A percentile compares a stretch with the other conserved stretches of the same genome.
phyloP scores from a whole-genome alignment of 2,888 invertebrate species.

The Watsonalla binaria region DNA sequence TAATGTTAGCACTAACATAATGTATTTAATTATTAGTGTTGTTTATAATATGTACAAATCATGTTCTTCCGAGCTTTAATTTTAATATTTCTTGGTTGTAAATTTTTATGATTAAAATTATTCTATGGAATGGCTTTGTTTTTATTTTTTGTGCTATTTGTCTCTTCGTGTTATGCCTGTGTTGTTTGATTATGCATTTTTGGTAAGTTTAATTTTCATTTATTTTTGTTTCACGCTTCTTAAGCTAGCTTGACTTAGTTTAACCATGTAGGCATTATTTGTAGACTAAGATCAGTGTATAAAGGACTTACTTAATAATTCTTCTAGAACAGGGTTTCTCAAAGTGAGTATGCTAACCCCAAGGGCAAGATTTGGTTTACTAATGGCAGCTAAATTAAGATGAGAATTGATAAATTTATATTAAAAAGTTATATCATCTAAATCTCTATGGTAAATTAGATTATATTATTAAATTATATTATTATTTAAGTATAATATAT shows the following conservation, averaged over 20 bases:
- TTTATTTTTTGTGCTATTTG: conserved; percentile 53
- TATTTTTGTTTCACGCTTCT: conserved; percentile 27
- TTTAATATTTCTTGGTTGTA: conserved; percentile 71
- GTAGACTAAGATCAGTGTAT: conserved; percentile 6
- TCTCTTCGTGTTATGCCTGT: conserved; percentile 45
- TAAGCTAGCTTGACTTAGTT: conserved; percentile 18
- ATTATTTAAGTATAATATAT: no score
- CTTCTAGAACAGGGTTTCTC: neutral
- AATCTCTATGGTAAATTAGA: no score
- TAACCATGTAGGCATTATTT: conserved; percentile 11
- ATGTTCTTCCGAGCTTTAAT: conserved; percentile 78
- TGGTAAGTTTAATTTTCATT: conserved; percentile 52
- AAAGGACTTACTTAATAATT: conserved; percentile 3
- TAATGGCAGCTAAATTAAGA: no score
- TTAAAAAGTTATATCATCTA: no score
- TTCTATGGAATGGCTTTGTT: conserved; percentile 71
- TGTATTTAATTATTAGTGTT: conserved; percentile 22
- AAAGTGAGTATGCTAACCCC: no score
- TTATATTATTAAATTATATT: no score
- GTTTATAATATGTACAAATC: conserved; percentile 58
- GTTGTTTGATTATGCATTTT: conserved; percentile 43
- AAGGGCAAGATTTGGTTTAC: no score
- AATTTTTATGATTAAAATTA: conserved; percentile 74
- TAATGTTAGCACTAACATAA: conserved; percentile 30
- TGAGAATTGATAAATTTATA: no score